These are phyloP conservation scores for Cichladusa arquata DNA, from an alignment of 2,113 vertebrate species.

Conservation along the genomic window DNA sequence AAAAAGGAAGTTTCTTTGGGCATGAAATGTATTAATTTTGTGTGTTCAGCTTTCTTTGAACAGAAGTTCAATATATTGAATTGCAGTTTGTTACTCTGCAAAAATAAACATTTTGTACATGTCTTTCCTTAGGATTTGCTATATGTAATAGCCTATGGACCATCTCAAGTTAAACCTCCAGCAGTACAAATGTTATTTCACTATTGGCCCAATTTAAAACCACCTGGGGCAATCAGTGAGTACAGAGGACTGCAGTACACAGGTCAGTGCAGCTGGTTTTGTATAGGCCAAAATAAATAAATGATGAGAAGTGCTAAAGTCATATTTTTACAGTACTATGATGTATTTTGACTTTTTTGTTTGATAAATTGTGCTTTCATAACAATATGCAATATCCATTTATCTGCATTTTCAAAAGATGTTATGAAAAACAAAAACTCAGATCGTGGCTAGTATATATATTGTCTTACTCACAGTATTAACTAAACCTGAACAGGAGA, in stretches of 20 bases:
- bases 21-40: neutral
- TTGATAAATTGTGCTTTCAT: neutral
- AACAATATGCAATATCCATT: neutral
- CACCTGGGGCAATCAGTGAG: constrained; percentile 97
- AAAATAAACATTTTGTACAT: neutral
- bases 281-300: neutral
- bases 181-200: constrained; percentile 99
- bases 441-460: neutral
- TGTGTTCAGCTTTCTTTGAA: neutral
- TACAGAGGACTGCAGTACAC: constrained; percentile 98
- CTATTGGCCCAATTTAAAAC: constrained; percentile 98
- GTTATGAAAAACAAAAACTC: neutral
- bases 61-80: neutral
- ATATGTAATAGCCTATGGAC: constrained; percentile 97
- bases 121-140: constrained; percentile 86
- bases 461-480: neutral
- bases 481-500: neutral
- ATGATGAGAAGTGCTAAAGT: neutral
- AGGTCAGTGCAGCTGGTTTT: constrained; percentile 76
- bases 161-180: constrained; percentile 97
- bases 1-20: neutral
- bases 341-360: neutral
- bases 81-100: neutral
- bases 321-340: neutral
- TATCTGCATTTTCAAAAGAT: neutral